A percentile compares a stretch with the other conserved stretches of the same genome.
phyloP scores from a whole-genome alignment of 2,797 vertebrate species.

The Falco berigora region DNA sequence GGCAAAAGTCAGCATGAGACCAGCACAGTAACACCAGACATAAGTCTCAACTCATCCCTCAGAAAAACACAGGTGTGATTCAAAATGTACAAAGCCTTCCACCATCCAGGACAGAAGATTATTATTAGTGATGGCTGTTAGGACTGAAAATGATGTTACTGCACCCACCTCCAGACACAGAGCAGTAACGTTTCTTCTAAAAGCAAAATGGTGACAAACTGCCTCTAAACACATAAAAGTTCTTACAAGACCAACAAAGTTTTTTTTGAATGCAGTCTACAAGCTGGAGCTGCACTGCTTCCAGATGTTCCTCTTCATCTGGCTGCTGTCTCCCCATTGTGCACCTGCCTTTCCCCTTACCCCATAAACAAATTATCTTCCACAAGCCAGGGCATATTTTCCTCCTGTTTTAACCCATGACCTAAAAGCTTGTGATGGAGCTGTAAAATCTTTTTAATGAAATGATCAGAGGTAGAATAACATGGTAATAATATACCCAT shows the following conservation, averaged over 20 bases:
- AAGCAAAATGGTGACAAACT: not conserved
- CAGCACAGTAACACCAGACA: not conserved
- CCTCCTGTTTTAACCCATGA: not conserved
- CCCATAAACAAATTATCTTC: conserved; percentile 19
- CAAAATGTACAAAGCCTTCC: not conserved
- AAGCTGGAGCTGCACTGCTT: not conserved
- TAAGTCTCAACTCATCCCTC: not conserved
- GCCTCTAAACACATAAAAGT: not conserved
- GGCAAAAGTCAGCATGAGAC: not conserved
- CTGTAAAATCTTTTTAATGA: conserved; percentile 5
- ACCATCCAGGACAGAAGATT: not conserved
- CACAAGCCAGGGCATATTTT: conserved; percentile 24
- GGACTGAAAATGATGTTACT: not conserved
- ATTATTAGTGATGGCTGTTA: not conserved
- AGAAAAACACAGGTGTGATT: not conserved
- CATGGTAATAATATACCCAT: conserved; percentile 18
- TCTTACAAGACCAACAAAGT: not conserved
- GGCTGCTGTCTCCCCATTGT: not conserved
- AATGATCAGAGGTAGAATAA: conserved; percentile 30
- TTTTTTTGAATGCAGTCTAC: not conserved
- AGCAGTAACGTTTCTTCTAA: not conserved
- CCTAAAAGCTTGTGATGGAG: conserved; percentile 25
- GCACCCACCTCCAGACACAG: not conserved
- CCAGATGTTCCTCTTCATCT: not conserved
- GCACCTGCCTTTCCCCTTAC: conserved; percentile 20